Conservation (phyloP, 2,113 vertebrate species). For the Cyprinodon variegatus region DNA sequence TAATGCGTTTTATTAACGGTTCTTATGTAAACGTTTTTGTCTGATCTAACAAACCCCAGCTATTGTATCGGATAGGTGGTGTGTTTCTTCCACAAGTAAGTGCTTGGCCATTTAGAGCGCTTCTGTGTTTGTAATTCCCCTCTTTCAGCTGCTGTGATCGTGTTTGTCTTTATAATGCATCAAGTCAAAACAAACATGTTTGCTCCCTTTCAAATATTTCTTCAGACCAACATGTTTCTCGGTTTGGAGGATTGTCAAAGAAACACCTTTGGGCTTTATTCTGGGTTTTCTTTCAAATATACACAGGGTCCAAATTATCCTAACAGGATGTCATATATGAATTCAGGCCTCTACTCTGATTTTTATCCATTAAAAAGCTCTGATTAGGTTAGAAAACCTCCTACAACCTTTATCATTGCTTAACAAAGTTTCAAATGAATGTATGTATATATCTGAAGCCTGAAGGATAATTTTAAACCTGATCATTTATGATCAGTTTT, state of each 20-base stretch:
- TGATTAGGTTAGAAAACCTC: background rate
- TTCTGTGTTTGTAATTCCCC: constrained; percentile 22
- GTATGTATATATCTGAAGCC: no score
- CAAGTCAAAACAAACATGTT: background rate
- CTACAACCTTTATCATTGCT: background rate
- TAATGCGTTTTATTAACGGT: constrained; percentile 2
- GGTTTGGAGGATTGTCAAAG: background rate
- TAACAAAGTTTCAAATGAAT: background rate
- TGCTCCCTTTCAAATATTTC: background rate
- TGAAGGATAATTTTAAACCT: no score
- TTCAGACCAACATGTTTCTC: background rate
- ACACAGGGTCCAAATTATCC: background rate
- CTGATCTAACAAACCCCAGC: constrained; percentile 73
- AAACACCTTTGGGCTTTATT: background rate
- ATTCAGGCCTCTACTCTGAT: background rate
- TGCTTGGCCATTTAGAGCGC: constrained; percentile 59
- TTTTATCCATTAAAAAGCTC: background rate
- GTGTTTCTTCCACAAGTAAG: constrained; percentile 85
- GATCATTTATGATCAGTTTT: no score
- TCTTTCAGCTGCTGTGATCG: constrained; percentile 14
- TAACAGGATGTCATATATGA: background rate
- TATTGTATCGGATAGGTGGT: constrained; percentile 86
- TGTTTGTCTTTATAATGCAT: constrained; percentile 34
- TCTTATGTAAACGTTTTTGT: constrained; percentile 49
- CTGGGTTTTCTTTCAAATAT: background rate